A percentile compares a stretch with the other conserved stretches of the same genome.
Conservation (phyloP, 2,888 invertebrate species). For the Leucania comma region DNA sequence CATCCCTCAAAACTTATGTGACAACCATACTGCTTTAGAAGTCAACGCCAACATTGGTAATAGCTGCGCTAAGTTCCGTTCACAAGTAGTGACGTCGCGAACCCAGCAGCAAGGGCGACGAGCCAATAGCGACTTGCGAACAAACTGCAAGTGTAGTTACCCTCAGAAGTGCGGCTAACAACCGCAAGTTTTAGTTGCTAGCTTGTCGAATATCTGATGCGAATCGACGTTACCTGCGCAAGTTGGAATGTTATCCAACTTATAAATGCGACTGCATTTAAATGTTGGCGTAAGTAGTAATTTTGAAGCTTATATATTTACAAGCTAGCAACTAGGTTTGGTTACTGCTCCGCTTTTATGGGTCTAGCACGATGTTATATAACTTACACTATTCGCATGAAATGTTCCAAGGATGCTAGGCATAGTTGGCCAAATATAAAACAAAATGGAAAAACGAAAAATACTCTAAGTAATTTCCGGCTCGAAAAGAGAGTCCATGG, state of each 20-base stretch:
- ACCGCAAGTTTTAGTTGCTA: slow-evolving; percentile 19
- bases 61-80: slow-evolving; percentile 6
- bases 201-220: slow-evolving; percentile 37
- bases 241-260: slow-evolving; percentile 27
- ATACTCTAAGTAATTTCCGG: no score
- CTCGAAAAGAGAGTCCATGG: no score
- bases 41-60: slow-evolving; percentile 17
- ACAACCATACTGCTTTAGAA: neutral
- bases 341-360: no score
- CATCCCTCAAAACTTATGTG: neutral
- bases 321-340: neutral
- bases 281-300: neutral
- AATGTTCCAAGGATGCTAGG: no score
- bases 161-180: slow-evolving; percentile 28
- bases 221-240: slow-evolving; percentile 20
- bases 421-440: no score
- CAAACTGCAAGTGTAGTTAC: slow-evolving; percentile 10
- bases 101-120: slow-evolving; percentile 11
- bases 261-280: slow-evolving; percentile 18
- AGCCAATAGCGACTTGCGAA: slow-evolving; percentile 15
- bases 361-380: no score
- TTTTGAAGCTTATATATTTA: neutral
- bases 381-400: no score
- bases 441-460: no score
- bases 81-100: slow-evolving; percentile 1